Percentiles rank a stretch among this genome's conserved stretches.
phyloP scores from a whole-genome alignment of 2,113 vertebrate genomes.

The Picathartes gymnocephalus region DNA sequence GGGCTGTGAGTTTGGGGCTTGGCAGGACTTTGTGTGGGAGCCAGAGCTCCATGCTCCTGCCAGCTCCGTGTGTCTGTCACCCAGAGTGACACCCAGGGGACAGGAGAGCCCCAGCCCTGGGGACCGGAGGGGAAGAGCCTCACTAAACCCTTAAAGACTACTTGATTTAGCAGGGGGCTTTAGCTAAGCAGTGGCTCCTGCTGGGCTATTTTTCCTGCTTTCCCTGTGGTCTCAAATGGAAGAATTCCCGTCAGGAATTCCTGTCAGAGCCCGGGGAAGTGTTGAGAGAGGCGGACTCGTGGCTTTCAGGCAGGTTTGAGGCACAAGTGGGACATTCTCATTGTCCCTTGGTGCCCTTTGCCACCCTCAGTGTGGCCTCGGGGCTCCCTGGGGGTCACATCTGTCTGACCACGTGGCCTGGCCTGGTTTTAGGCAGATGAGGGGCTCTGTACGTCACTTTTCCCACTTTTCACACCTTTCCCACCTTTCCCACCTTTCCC shows the following conservation, averaged over 20 bases:
- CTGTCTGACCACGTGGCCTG: neutral
- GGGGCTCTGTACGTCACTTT: neutral
- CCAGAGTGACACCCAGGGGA: neutral
- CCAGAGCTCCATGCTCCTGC: neutral
- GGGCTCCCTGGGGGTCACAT: neutral
- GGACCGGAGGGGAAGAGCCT: neutral
- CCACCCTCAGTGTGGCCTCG: rapidly evolving
- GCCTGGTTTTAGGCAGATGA: neutral
- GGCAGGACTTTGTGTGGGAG: neutral
- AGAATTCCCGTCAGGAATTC: neutral
- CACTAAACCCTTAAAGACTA: constrained; percentile 47
- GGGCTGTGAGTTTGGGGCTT: neutral
- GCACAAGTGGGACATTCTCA: rapidly evolving
- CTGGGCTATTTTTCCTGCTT: constrained; percentile 29
- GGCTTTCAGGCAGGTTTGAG: neutral
- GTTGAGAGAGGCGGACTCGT: rapidly evolving
- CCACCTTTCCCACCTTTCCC: neutral
- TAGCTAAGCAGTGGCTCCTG: constrained; percentile 43
- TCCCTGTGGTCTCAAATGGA: neutral
- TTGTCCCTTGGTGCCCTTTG: neutral
- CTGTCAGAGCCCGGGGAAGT: rapidly evolving
- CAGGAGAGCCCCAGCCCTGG: neutral
- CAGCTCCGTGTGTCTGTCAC: neutral
- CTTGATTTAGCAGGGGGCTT: constrained; percentile 17
- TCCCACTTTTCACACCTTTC: too few species aligned